Base-by-base conservation (phyloP, 2,888 invertebrate genomes). In the Fragum sueziense region DNA sequence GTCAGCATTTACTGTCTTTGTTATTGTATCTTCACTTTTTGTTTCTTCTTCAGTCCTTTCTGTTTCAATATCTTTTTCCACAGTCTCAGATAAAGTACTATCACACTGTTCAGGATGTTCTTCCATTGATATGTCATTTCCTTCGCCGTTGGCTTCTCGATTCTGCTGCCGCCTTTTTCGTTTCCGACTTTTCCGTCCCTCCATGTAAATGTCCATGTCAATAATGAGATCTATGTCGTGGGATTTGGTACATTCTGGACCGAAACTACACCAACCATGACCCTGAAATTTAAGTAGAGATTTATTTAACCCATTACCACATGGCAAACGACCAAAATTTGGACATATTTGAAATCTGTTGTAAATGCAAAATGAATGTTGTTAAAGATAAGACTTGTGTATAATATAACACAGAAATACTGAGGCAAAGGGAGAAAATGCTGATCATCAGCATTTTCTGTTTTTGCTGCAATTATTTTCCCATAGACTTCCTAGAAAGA, bases 211-310 rank as follows among this genome's bases (percentile, higher is more conserved):
- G 69, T 93, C 91, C 31, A 88, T 79, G 70, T 92, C 91, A 29
- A 94, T 88, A 67, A 93, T 92, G 7, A 90, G 86, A 75, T 93
- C 93, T 29, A 93, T 91, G 80, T 93, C 90, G 84, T 94, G 94
- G 27, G 93, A 93, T 52, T 88, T 85, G 20, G 79, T 72, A 85
- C 94, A 94, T 1, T 72, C 75, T 0, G 80, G 80, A 22, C 89
- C 90, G 20, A 85, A 85, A 7, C 84, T 52, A 85, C 94, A 94
- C 92, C 93, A 93, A 20, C 94, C 94, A 86, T 93, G 92, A 31
- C 87, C 89, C 92, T 92, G 85, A 14, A 84, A 85, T 47, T 3
- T 14, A 47, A n/a, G n/a, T n/a, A n/a, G n/a, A n/a, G n/a, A n/a
- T n/a, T n/a, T n/a, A n/a, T n/a, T n/a, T n/a, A n/a, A n/a, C n/a